Percentiles rank a stretch among this genome's conserved stretches.
Conservation (phyloP, 2,797 vertebrate genomes). For the Hylomyscus alleni region DNA sequence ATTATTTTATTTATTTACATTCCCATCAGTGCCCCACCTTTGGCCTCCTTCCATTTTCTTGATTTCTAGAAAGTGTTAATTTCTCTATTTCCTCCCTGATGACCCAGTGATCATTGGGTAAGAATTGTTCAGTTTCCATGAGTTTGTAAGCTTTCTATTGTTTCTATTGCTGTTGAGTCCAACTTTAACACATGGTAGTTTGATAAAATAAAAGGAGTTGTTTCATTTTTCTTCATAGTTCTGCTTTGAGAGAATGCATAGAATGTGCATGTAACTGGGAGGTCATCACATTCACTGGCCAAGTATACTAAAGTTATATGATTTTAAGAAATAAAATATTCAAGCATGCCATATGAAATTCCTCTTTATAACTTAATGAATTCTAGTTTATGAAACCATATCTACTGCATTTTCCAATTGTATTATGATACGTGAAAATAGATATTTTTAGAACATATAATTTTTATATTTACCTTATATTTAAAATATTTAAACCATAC, state of each 20-base stretch:
- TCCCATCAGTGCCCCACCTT: too few relatives aligned
- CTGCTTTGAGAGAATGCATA: background rate
- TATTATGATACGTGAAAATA: background rate
- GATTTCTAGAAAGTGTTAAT: too few relatives aligned
- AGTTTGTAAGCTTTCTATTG: too few relatives aligned
- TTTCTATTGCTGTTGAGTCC: too few relatives aligned
- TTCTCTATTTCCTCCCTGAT: too few relatives aligned
- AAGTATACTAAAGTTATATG: constrained; percentile 73
- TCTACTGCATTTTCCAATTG: constrained; percentile 24
- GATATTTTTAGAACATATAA: background rate
- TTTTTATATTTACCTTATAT: background rate
- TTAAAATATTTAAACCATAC: constrained; percentile 30
- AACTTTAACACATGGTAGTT: too few relatives aligned
- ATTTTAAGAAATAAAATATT: constrained; percentile 80
- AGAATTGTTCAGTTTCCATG: too few relatives aligned
- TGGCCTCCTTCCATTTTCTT: too few relatives aligned
- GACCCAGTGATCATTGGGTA: too few relatives aligned
- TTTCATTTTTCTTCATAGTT: background rate
- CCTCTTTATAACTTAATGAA: constrained; percentile 73
- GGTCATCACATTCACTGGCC: constrained; percentile 65
- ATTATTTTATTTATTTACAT: too few relatives aligned
- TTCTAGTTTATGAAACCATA: constrained; percentile 66
- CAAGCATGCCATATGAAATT: constrained; percentile 71
- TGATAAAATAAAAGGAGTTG: too few relatives aligned
- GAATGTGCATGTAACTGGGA: background rate